Conservation (phyloP, 2,888 invertebrate species). For the Rutpela maculata region DNA sequence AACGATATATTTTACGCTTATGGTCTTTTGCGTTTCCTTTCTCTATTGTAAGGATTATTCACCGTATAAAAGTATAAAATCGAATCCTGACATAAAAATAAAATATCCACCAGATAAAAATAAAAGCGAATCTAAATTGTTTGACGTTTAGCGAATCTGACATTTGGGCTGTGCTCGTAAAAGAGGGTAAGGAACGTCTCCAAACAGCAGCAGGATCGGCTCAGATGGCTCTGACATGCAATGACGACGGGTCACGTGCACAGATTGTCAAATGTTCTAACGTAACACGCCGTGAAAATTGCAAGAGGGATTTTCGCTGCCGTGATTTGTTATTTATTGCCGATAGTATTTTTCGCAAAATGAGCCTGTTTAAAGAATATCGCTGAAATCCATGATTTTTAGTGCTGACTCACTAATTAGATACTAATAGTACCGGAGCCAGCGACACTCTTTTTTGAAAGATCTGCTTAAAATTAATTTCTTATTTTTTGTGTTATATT, state of each 20-base stretch:
- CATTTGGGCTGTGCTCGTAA: constrained; percentile 38
- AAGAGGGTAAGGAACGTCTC: constrained; percentile 15
- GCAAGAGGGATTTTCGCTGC: constrained; percentile 30
- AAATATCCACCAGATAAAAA: constrained; percentile 38
- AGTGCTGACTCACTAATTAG: no score
- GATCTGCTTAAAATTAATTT: no score
- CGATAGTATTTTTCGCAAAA: constrained; percentile 15
- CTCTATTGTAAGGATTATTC: constrained; percentile 17
- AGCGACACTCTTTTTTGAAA: no score
- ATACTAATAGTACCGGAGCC: no score
- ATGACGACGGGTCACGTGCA: constrained; percentile 43
- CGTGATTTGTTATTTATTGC: constrained; percentile 39
- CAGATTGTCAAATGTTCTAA: constrained; percentile 41
- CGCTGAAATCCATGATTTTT: background rate
- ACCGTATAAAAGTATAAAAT: constrained; percentile 21
- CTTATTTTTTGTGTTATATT: no score
- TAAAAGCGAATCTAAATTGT: constrained; percentile 41
- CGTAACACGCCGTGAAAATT: constrained; percentile 39
- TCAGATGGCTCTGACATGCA: constrained; percentile 44
- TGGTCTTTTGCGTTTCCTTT: background rate
- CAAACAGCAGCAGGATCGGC: constrained; percentile 17
- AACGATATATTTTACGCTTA: background rate
- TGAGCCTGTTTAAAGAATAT: background rate
- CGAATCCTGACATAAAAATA: constrained; percentile 36
- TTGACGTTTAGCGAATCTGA: constrained; percentile 41